phyloP scores from a whole-genome alignment of 2,797 vertebrate genomes.

The Otolemur crassicaudatus region DNA sequence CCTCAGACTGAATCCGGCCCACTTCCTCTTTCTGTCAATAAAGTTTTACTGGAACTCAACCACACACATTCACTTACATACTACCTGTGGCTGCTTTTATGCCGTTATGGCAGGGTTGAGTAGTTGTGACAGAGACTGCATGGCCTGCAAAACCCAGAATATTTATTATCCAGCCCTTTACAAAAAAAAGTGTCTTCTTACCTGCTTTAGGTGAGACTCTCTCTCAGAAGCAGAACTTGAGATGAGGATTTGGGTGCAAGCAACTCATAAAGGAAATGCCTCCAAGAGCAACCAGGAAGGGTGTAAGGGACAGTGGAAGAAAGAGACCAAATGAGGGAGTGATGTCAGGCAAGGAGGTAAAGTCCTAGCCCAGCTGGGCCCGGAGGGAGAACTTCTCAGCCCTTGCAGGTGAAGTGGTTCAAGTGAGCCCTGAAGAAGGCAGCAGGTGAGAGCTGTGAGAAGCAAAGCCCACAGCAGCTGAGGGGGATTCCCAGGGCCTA shows the following conservation, averaged over 20 bases:
- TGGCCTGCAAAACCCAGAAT: background rate
- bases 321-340: background rate
- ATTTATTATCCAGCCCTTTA: background rate
- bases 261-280: background rate
- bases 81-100: background rate
- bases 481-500: background rate
- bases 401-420: background rate
- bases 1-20: background rate
- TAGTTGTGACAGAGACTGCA: background rate
- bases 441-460: background rate
- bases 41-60: constrained; percentile 48
- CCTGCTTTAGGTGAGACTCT: background rate
- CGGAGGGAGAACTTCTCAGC: background rate
- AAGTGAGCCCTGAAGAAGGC: background rate
- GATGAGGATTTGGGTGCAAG: background rate
- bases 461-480: background rate
- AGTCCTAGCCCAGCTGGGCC: background rate
- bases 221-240: background rate
- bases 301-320: background rate
- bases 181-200: background rate
- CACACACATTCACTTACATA: background rate
- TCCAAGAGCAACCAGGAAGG: background rate
- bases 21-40: background rate
- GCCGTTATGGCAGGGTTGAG: background rate
- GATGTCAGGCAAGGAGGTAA: background rate